Percentiles rank a stretch among this genome's conserved stretches.
phyloP scores from a whole-genome alignment of 2,113 vertebrate species.

The Asarcornis scutulata region DNA sequence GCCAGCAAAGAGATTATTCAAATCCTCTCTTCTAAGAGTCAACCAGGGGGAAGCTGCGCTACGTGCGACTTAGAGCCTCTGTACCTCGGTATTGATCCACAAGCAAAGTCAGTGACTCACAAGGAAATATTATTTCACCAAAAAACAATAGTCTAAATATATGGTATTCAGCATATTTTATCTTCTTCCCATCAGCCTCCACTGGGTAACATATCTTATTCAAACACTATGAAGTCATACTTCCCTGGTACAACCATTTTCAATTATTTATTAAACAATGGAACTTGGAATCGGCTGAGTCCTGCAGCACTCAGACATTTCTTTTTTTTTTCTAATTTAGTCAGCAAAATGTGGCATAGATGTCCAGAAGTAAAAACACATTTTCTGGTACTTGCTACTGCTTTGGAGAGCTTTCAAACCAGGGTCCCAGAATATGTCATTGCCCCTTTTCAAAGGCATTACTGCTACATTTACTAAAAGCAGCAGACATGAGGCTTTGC shows the following conservation, averaged over 20 bases:
- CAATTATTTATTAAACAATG: conserved; percentile 57
- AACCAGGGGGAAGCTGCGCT: not conserved
- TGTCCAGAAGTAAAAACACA: not conserved
- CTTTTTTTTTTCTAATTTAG: not conserved
- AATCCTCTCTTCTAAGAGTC: not conserved
- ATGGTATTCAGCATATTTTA: conserved; percentile 39
- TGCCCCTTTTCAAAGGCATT: not conserved
- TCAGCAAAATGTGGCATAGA: not conserved
- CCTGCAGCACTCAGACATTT: not conserved
- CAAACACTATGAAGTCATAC: conserved; percentile 46
- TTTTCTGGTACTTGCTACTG: not conserved
- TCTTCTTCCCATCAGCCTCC: conserved; percentile 33
- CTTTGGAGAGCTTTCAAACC: not conserved
- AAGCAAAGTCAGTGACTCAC: conserved; percentile 9
- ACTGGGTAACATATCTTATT: conserved; percentile 12
- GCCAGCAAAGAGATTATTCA: conserved; percentile 7
- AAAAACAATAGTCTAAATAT: conserved; percentile 49
- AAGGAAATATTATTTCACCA: conserved; percentile 44
- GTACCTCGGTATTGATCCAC: not conserved
- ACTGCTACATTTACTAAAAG: not conserved
- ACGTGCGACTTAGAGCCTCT: not conserved
- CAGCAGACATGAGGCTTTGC: not conserved
- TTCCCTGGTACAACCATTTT: conserved; percentile 45
- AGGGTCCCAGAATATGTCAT: not conserved
- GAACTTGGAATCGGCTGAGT: not conserved